These are phyloP conservation scores for Brachypalpus laphriformis DNA, from an alignment of 2,888 invertebrate species.

Conservation along the genomic window DNA sequence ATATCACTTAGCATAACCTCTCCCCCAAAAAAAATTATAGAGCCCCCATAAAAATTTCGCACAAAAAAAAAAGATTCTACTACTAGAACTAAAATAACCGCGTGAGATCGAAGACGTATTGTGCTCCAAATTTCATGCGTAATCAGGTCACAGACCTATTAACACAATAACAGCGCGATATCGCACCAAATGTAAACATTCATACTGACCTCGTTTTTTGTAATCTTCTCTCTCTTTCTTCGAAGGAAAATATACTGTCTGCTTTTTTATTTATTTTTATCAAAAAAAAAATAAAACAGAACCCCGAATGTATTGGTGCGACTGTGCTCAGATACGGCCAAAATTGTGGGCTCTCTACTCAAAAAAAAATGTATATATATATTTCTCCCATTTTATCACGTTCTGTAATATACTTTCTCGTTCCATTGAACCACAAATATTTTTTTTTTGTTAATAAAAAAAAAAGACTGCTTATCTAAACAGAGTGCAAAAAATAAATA, in stretches of 20 bases:
- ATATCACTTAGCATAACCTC: not conserved
- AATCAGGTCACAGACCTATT: constrained; percentile 70
- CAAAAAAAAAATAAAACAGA: constrained; percentile 11
- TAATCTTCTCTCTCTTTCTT: constrained; percentile 7
- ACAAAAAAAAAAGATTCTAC: constrained; percentile 22
- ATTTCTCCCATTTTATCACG: constrained; percentile 49
- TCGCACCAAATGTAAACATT: constrained; percentile 64
- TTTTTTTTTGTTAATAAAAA: constrained; percentile 6
- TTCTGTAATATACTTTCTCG: constrained; percentile 24
- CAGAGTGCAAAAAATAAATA: constrained; percentile 43
- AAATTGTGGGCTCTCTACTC: not conserved
- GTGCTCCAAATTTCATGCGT: constrained; percentile 60
- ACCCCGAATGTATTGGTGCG: constrained; percentile 34
- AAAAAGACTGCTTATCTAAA: constrained; percentile 38
- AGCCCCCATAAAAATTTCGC: constrained; percentile 10
- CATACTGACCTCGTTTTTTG: constrained; percentile 60
- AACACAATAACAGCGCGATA: constrained; percentile 66
- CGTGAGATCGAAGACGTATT: constrained; percentile 47
- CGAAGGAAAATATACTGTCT: not conserved
- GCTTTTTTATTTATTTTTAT: constrained; percentile 28
- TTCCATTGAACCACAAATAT: constrained; percentile 47
- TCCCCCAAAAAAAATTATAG: too few relatives aligned
- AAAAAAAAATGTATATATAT: not conserved
- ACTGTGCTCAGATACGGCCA: constrained; percentile 33
- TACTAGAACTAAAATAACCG: constrained; percentile 42